These are phyloP conservation scores for Sterrhoptilus dennistouni DNA, from an alignment of 2,113 vertebrate species.

Conservation along the genomic window DNA sequence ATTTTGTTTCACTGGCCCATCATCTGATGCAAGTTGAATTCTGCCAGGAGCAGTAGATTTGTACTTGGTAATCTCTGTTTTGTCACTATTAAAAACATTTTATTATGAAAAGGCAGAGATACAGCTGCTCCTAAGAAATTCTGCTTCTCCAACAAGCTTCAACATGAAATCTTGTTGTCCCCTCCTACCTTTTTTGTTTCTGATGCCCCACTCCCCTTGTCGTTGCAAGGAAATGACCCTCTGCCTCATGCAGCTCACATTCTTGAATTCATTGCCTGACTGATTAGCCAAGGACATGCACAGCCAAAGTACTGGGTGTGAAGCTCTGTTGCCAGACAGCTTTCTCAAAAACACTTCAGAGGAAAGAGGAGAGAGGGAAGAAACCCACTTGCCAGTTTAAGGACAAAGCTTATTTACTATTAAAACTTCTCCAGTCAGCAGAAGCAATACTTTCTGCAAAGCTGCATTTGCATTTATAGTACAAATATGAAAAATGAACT, in stretches of 20 bases:
- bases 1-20: neutral
- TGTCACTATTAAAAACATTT: neutral
- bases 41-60: slow-evolving; percentile 15
- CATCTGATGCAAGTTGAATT: slow-evolving; percentile 2
- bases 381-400: slow-evolving; percentile 58
- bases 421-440: slow-evolving; percentile 72
- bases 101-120: neutral
- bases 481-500: slow-evolving; percentile 77
- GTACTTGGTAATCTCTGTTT: neutral
- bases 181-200: neutral
- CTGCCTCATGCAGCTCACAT: neutral
- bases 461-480: slow-evolving; percentile 79
- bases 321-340: slow-evolving; percentile 20
- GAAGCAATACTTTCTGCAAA: slow-evolving; percentile 56
- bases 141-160: neutral
- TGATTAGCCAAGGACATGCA: slow-evolving; percentile 8
- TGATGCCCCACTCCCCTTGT: neutral
- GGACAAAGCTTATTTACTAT: slow-evolving; percentile 73
- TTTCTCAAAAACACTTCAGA: slow-evolving; percentile 42
- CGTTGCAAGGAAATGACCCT: slow-evolving; percentile 17
- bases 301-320: neutral
- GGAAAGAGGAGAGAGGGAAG: neutral
- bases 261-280: slow-evolving; percentile 36
- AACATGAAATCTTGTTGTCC: neutral
- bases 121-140: neutral